Percentiles rank a stretch among this genome's conserved stretches.
Conservation (phyloP, 1,140 invertebrate genomes). For the Hormaphis cornu region DNA sequence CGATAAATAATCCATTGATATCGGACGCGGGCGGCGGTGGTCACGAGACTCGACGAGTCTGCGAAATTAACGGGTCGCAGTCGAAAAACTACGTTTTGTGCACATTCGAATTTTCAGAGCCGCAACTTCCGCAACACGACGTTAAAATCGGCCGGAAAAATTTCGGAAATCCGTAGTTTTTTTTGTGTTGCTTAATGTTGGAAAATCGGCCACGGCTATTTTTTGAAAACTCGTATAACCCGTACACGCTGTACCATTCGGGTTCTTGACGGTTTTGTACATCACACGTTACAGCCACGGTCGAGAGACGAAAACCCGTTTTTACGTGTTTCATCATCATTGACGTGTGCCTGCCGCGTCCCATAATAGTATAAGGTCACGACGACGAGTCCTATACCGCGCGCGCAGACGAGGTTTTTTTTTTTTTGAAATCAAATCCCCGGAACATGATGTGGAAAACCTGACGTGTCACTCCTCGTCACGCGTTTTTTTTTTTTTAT, state of each 20-base stretch:
- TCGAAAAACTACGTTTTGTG: too few relatives aligned
- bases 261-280: background rate
- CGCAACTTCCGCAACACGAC: too few relatives aligned
- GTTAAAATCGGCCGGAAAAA: too few relatives aligned
- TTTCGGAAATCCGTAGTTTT: too few relatives aligned
- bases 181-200: too few relatives aligned
- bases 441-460: slow-evolving; percentile 15
- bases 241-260: background rate
- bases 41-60: too few relatives aligned
- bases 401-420: background rate
- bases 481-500: background rate
- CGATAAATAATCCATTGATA: too few relatives aligned
- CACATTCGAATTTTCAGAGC: too few relatives aligned
- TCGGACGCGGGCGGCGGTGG: too few relatives aligned
- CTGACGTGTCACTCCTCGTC: slow-evolving; percentile 25
- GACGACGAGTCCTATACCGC: background rate
- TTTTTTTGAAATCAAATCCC: slow-evolving; percentile 29
- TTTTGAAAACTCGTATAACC: too few relatives aligned
- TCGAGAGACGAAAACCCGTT: slow-evolving; percentile 9
- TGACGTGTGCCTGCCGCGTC: background rate
- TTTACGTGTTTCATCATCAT: background rate
- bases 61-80: too few relatives aligned
- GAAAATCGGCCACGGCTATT: too few relatives aligned
- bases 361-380: background rate
- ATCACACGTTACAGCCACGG: background rate